Evolutionary conservation across 2,113 vertebrate genomes (phyloP), one percentile per base, ranked within the genome.

Genomic region (Heterotis niloticus): DNA sequence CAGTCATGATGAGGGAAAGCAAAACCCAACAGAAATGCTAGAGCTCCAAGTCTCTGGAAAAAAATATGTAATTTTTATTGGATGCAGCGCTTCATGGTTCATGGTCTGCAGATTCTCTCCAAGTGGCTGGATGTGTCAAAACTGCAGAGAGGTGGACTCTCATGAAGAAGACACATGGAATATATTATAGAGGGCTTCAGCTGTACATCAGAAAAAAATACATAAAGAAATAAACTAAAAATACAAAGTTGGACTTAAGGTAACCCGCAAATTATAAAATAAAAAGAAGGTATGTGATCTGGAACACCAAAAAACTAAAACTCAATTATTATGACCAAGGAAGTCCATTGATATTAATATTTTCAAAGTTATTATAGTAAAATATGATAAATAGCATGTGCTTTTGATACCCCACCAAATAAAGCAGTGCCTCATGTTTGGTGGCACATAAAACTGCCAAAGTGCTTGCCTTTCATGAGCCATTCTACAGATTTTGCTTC

Each of bases 51-150:
- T 44, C 20, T n/a, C 69, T 51, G 23, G 69, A 29, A 70, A 79
- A 84, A 87, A 86, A 87, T 76, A 77, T 83, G 85, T 84, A n/a
- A 87, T 86, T 86, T 66, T 64, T 34, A 76, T 76, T 82, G 73
- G 70, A 82, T 86, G 80, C 81, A 83, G 81, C 82, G 83, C 83
- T 87, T 88, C 70, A 70, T 79, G 79, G 7, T 17, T 57, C 67
- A 84, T 86, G 81, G 83, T 84, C 84, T 83, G 76, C 84, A 86
- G 86, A 89, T 89, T 87, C 85, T 83, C 78, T 84, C 85, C 86
- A 87, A 84, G 89, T 88, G 85, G 87, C 80, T 84, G 84, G 82
- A 85, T 87, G 88, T 86, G 86, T 89, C 86, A 88, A 87, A 79
- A 82, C 80, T 75, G 78, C 82, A 83, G 76, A 60, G 28, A 26